Evolutionary conservation across 2,888 invertebrate species (phyloP).

Genomic region (Tipula unca): DNA sequence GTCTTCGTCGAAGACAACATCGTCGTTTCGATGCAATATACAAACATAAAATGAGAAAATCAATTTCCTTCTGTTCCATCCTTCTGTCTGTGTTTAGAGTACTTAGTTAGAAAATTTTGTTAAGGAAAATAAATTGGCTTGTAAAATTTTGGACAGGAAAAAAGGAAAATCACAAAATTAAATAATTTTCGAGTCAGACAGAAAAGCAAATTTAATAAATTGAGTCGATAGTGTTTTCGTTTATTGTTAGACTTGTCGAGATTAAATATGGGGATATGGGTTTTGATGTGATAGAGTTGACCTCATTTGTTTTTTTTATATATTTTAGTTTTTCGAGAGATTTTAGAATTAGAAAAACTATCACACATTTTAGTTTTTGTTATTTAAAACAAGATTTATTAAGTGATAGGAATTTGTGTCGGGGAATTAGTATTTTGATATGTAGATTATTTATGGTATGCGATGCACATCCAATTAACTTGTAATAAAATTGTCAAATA

Average conservation of each 20-base stretch:
- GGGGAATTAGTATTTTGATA: background rate
- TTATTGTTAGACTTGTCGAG: background rate
- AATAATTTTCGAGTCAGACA: background rate
- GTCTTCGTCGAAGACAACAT: background rate
- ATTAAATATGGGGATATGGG: background rate
- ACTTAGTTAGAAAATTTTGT: background rate
- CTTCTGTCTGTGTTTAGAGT: background rate
- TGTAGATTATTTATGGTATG: background rate
- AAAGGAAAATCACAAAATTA: background rate
- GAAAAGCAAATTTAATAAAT: background rate
- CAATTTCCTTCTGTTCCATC: background rate
- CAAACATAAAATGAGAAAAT: background rate
- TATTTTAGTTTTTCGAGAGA: background rate
- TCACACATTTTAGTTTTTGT: background rate
- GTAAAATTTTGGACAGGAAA: background rate
- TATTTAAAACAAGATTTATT: background rate
- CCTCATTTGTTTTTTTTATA: background rate
- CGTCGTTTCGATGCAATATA: background rate
- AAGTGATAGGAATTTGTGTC: background rate
- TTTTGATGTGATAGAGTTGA: background rate
- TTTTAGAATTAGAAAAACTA: background rate
- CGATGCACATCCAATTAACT: background rate
- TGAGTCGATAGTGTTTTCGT: background rate
- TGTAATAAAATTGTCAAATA: constrained; percentile 8
- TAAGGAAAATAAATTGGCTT: background rate